These are phyloP conservation scores for Isurus oxyrinchus DNA, from an alignment of 2,113 vertebrate genomes.

Conservation along the genomic window DNA sequence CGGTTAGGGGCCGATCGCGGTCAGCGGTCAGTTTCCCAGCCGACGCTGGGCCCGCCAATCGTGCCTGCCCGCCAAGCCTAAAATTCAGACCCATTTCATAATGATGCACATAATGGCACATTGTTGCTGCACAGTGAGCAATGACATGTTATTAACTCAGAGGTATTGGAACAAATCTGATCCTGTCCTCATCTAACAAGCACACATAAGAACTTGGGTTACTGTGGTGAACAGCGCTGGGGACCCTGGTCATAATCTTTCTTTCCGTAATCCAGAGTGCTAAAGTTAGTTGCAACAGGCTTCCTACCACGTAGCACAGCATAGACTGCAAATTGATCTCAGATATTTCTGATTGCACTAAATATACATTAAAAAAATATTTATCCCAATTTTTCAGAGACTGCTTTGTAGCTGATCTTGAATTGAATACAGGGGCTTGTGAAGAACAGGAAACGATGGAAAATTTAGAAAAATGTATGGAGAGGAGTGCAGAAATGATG, in stretches of 20 bases:
- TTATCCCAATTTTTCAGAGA: not conserved
- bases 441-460: not conserved
- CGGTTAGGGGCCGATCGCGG: too few species aligned
- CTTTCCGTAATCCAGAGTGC: too few species aligned
- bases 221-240: too few species aligned
- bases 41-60: too few species aligned
- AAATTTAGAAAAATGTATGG: not conserved
- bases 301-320: too few species aligned
- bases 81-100: not conserved
- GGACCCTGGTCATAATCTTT: too few species aligned
- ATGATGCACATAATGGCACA: not conserved
- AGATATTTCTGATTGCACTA: not conserved
- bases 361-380: not conserved
- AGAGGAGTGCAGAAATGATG: not conserved
- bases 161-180: not conserved
- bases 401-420: not conserved
- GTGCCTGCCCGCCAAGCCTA: too few species aligned
- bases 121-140: not conserved
- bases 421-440: not conserved
- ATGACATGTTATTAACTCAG: not conserved
- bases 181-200: not conserved
- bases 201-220: too few species aligned
- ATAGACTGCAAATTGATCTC: too few species aligned
- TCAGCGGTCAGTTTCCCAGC: too few species aligned
- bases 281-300: too few species aligned